Percentiles rank a stretch among this genome's conserved stretches.
phyloP scores from a whole-genome alignment of 2,797 vertebrate species.

The Falco biarmicus region DNA sequence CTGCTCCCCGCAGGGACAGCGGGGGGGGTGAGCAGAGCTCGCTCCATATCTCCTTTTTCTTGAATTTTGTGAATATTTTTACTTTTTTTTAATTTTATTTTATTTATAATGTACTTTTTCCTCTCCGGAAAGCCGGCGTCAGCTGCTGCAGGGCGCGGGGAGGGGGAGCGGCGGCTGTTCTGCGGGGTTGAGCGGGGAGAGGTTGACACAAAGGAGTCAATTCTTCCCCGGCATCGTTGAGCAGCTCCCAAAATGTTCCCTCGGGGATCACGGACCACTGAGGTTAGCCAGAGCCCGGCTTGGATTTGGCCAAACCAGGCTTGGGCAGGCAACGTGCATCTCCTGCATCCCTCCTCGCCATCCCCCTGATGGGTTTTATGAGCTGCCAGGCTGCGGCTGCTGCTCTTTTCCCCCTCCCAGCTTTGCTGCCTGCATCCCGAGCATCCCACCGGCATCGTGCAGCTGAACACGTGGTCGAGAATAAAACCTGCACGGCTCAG shows the following conservation, averaged over 20 bases:
- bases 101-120: not conserved
- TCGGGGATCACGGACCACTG: rapidly evolving
- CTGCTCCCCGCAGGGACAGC: not conserved
- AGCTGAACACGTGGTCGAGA: rapidly evolving
- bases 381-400: not conserved
- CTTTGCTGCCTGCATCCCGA: not conserved
- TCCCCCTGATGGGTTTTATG: rapidly evolving
- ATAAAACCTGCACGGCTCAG: not conserved
- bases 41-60: not conserved
- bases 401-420: not conserved
- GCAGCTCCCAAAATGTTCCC: not conserved
- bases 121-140: not conserved
- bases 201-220: slow-evolving; percentile 31
- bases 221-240: not conserved
- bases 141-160: slow-evolving; percentile 38
- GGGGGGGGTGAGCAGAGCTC: not conserved
- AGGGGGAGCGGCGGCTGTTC: not conserved
- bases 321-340: not conserved
- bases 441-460: not conserved
- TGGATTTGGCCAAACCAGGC: not conserved
- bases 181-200: not conserved
- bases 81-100: not conserved
- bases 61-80: too few species aligned
- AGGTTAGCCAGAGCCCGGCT: not conserved
- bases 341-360: not conserved